Evolutionary conservation across 1,140 invertebrate genomes (phyloP).

Genomic region (Vanessa tameamea): DNA sequence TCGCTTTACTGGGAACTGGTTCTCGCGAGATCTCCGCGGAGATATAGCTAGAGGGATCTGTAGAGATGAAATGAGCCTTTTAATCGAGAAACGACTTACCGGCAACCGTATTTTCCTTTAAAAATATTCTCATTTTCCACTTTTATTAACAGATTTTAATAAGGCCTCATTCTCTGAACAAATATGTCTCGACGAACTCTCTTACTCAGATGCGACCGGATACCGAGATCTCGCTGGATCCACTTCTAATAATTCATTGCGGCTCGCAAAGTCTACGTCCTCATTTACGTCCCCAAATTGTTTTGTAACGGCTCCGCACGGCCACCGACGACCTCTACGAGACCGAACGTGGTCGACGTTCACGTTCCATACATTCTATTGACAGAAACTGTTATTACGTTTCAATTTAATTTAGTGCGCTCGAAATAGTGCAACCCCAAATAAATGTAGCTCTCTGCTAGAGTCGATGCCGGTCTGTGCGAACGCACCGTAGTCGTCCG

Average conservation of each 20-base stretch:
- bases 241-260: conserved; percentile 15
- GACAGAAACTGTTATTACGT: neutral
- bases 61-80: neutral
- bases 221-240: conserved; percentile 8
- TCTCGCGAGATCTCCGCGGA: neutral
- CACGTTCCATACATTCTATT: neutral
- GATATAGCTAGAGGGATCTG: neutral
- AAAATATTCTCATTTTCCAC: too few species aligned
- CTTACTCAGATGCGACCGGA: neutral
- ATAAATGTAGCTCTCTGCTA: too few species aligned
- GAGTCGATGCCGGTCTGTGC: too few species aligned
- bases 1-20: neutral
- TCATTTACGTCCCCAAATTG: neutral
- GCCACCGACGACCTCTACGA: conserved; percentile 12
- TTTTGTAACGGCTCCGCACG: conserved; percentile 21
- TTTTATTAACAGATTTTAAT: too few species aligned
- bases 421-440: neutral
- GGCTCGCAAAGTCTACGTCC: conserved; percentile 15
- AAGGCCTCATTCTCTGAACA: too few species aligned
- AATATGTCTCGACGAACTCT: too few species aligned
- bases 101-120: too few species aligned
- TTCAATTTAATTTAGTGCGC: neutral
- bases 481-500: too few species aligned
- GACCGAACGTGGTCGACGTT: conserved; percentile 14
- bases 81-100: neutral